phyloP scores from a whole-genome alignment of 2,113 vertebrate genomes.

The Centropus unirufus region DNA sequence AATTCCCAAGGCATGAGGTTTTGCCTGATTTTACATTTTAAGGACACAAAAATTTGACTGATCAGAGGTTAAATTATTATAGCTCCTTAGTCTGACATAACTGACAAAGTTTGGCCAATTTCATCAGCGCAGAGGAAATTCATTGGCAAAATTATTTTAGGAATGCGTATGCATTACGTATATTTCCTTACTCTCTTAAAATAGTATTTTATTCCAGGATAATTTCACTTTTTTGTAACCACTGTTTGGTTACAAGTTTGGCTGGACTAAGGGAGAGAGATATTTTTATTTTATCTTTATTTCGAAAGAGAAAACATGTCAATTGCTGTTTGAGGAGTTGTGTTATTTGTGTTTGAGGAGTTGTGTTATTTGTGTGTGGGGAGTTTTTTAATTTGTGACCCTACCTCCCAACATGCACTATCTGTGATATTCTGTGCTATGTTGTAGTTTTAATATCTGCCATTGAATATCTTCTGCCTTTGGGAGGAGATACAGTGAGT shows the following conservation, averaged over 20 bases:
- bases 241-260: background rate
- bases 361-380: background rate
- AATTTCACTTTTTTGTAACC: background rate
- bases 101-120: background rate
- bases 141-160: background rate
- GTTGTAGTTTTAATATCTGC: background rate
- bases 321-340: background rate
- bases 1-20: background rate
- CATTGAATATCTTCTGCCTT: background rate
- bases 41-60: background rate
- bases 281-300: background rate
- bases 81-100: background rate
- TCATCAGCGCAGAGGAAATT: background rate
- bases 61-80: background rate
- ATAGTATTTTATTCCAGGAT: background rate
- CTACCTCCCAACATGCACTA: background rate
- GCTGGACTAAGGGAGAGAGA: background rate
- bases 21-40: background rate
- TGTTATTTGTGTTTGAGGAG: no score
- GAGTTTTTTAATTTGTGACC: background rate
- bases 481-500: background rate
- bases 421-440: background rate
- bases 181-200: background rate
- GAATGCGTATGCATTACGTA: background rate
- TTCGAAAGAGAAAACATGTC: background rate